Conservation (phyloP, 1,140 invertebrate genomes). For the Bilobella aurantiaca region DNA sequence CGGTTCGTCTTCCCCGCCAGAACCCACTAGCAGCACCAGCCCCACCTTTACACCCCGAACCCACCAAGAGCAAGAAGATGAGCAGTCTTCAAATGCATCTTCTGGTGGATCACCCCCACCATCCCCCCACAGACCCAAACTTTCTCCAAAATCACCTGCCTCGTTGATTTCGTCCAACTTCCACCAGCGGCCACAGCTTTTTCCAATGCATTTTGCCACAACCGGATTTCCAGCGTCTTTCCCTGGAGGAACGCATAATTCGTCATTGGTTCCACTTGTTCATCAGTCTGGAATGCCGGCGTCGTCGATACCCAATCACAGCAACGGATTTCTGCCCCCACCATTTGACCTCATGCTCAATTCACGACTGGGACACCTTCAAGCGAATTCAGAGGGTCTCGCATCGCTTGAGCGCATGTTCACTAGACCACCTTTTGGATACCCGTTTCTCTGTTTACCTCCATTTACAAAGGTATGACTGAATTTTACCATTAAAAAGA, state of each 20-base stretch:
- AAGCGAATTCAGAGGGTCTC: background rate
- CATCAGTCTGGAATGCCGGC: no score
- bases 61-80: conserved; percentile 8
- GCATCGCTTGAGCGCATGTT: background rate
- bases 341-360: background rate
- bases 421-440: background rate
- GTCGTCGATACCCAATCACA: no score
- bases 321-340: background rate
- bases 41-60: background rate
- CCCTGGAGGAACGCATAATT: no score
- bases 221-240: no score
- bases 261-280: no score
- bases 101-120: conserved; percentile 13
- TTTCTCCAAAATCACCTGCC: background rate
- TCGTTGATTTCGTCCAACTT: background rate
- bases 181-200: background rate
- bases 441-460: conserved; percentile 5
- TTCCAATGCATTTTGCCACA: no score
- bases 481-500: no score
- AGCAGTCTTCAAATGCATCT: conserved; percentile 8
- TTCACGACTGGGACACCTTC: background rate
- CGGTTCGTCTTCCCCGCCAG: conserved; percentile 37
- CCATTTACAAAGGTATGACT: background rate
- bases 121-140: background rate
- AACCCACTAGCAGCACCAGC: conserved; percentile 7